Evolutionary conservation across 2,797 vertebrate genomes (phyloP).

Genomic region (Danionella dracula): DNA sequence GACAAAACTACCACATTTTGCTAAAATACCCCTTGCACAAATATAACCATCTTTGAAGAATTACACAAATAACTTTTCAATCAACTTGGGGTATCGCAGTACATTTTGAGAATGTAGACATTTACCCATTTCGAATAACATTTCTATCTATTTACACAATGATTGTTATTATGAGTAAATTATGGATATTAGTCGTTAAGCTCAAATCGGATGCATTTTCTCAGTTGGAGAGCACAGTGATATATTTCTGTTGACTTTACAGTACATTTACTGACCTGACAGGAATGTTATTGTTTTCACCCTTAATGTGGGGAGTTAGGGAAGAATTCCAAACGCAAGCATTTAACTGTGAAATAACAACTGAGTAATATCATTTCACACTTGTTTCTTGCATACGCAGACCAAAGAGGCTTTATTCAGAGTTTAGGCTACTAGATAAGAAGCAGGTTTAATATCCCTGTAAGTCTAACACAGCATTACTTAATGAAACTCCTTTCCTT

Average conservation of each 20-base stretch:
- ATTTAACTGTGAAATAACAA: conserved; percentile 23
- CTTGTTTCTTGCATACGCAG: neutral
- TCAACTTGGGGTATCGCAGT: too few relatives aligned
- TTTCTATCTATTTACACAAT: too few relatives aligned
- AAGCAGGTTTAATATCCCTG: conserved; percentile 2
- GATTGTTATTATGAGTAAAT: too few relatives aligned
- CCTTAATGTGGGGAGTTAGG: neutral
- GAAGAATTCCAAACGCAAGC: conserved; percentile 1
- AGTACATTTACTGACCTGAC: conserved; percentile 1
- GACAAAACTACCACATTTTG: too few relatives aligned
- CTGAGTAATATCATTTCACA: conserved; percentile 7
- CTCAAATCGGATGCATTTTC: too few relatives aligned
- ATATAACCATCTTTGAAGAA: too few relatives aligned
- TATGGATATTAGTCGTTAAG: too few relatives aligned
- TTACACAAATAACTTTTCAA: too few relatives aligned
- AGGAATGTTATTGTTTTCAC: conserved; percentile 8
- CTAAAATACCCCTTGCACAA: too few relatives aligned
- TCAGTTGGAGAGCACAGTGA: neutral
- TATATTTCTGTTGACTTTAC: conserved; percentile 7
- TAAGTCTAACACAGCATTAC: conserved; percentile 26
- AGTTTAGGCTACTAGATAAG: conserved; percentile 10
- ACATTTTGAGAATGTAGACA: too few relatives aligned
- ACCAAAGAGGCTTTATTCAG: conserved; percentile 1
- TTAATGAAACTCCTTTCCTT: conserved; percentile 23
- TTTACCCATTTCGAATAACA: too few relatives aligned